Evolutionary conservation across 1,140 invertebrate species (phyloP), one percentile per base, ranked within the genome.

Genomic region (Drosophila obscura): DNA sequence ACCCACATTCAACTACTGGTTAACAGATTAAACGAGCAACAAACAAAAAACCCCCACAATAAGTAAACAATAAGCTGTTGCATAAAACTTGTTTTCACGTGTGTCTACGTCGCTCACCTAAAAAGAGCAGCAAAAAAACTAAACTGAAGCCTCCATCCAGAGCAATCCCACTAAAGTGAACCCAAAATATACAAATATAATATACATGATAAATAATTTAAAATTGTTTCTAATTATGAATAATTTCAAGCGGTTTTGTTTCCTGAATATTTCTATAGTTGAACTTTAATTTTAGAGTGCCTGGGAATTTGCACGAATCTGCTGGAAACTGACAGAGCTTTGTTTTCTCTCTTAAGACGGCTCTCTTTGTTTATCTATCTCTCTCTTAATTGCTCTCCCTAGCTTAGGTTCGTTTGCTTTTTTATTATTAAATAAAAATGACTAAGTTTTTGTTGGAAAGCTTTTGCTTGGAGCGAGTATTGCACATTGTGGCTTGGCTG

Each of bases 71-170:
- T 31, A 39, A 50, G 64, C 44, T 81, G 82, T 85, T 85, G 81
- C 77, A 77, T 81, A 85, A 85, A 85, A 85, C 80, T 83, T 61
- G 80, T 83, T 83, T 83, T 83, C 80, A 85, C 75, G 83, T 88
- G 82, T 75, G 73, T 60, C 52, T 58, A 69, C 80, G 44, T 71
- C 63, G 60, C 51, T 66, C 65, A 48, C 58, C 24, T 48, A 39
- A 53, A 55, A 58, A 77, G 82, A 66, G 69, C 74, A 52, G n/a
- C 24, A 49, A 50, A 50, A n/a, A n/a, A 52, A 68, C 61, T 35
- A 51, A 80, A 59, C 58, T 57, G 11, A 39, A 39, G 11, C 35
- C 4, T 4, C 35, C 35, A 13, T 5, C 35, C 11, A 39, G 11
- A 39, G 35, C 11, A 3, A 4, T 5, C 9, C 35, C 35, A 11